These are phyloP conservation scores for Neodon shergylaensis DNA, from an alignment of 2,113 vertebrate species.

Conservation along the genomic window DNA sequence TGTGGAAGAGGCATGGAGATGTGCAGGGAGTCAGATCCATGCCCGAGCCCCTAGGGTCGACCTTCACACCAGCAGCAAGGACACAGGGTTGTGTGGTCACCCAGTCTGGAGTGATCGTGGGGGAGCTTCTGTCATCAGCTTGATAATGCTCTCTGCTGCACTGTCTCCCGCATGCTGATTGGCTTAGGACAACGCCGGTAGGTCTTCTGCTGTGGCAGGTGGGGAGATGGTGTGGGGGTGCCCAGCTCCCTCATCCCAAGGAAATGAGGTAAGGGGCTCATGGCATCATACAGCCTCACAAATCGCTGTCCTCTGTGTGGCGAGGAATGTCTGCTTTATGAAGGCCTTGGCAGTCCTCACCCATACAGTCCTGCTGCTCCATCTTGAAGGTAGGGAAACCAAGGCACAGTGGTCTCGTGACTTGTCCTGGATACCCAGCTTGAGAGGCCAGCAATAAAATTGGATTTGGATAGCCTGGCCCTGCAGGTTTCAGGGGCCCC, in stretches of 20 bases:
- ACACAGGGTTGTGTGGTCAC: background rate
- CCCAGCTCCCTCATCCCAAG: background rate
- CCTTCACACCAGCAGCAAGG: too few relatives aligned
- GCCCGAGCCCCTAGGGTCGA: background rate
- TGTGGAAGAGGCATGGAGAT: background rate
- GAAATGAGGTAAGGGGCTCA: background rate
- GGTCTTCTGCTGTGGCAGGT: background rate
- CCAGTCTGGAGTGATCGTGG: background rate
- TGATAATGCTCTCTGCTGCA: too few relatives aligned
- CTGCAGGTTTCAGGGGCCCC: background rate
- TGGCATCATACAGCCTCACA: background rate
- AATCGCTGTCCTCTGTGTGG: too few relatives aligned
- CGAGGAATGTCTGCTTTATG: background rate
- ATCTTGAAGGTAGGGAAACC: background rate
- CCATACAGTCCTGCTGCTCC: accelerated
- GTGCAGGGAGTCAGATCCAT: background rate
- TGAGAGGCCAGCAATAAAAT: too few relatives aligned
- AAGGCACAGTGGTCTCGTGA: background rate
- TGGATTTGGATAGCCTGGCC: background rate
- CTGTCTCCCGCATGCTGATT: background rate
- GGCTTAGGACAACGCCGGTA: background rate
- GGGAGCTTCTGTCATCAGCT: background rate
- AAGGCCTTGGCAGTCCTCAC: too few relatives aligned
- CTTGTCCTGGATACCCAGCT: background rate
- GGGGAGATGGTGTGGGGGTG: background rate